Percentiles rank a stretch among this genome's conserved stretches.
These are phyloP conservation scores for Palythoa grandis DNA, from an alignment of 92 coral and sea anemone species.

Conservation along the genomic window DNA sequence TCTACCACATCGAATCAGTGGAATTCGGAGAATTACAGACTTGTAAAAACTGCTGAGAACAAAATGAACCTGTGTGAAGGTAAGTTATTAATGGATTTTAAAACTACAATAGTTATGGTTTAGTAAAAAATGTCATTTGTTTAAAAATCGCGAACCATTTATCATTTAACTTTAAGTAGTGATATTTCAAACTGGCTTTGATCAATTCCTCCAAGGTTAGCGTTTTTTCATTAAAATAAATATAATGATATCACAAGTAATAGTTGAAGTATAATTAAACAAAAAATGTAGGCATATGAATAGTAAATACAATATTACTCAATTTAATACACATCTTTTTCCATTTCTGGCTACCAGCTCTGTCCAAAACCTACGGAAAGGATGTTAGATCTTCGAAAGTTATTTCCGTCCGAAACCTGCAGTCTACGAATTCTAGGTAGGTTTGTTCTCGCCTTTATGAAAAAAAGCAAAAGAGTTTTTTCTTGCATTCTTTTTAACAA, in stretches of 20 bases:
- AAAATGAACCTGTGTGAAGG: constrained; percentile 12
- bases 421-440: constrained; percentile 81
- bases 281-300: too few species aligned
- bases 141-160: too few species aligned
- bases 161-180: too few species aligned
- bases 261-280: too few species aligned
- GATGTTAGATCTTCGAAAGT: constrained; percentile 71
- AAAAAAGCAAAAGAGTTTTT: neutral
- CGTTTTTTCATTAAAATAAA: too few species aligned
- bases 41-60: constrained; percentile 30
- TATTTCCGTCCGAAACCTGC: constrained; percentile 72
- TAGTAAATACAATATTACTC: neutral
- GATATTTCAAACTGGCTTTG: too few species aligned
- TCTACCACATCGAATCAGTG: constrained; percentile 84
- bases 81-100: neutral
- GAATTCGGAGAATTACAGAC: constrained; percentile 87
- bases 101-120: neutral
- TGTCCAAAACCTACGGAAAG: constrained; percentile 75
- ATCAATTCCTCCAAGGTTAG: too few species aligned
- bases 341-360: constrained; percentile 46
- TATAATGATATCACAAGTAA: too few species aligned
- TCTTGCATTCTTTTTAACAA: too few species aligned
- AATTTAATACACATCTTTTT: neutral
- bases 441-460: neutral
- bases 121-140: neutral